A percentile compares a stretch with the other conserved stretches of the same genome.
Conservation (phyloP, 2,113 vertebrate genomes). For the Numida meleagris region DNA sequence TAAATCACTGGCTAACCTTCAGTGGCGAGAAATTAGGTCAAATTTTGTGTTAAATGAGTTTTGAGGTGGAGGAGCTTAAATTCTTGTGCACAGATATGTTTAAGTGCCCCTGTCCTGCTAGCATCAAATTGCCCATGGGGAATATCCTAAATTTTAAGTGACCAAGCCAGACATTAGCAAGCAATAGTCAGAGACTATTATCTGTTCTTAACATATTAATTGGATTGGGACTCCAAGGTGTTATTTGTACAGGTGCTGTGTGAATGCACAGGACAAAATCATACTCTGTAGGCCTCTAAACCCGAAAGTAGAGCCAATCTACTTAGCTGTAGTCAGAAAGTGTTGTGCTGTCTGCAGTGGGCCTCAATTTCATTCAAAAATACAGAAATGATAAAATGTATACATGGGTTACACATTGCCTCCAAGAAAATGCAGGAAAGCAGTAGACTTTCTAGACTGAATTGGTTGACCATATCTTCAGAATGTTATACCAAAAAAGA, state of each 20-base stretch:
- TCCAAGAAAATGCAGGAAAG: not conserved
- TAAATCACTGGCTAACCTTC: not conserved
- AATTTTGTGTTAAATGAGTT: not conserved
- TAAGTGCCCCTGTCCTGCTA: not conserved
- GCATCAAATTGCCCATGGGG: not conserved
- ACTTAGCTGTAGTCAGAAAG: not conserved
- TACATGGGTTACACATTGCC: not conserved
- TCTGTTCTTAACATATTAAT: not conserved
- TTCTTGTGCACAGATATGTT: not conserved
- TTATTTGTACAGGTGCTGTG: not conserved
- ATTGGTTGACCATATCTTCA: not conserved
- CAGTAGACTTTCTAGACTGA: not conserved
- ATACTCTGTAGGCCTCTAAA: not conserved
- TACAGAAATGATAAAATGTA: not conserved
- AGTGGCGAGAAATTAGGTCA: not conserved
- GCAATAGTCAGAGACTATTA: not conserved
- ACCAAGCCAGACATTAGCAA: not conserved
- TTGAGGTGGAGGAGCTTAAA: not conserved
- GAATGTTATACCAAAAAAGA: not conserved
- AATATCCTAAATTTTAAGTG: not conserved
- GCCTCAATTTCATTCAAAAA: not conserved
- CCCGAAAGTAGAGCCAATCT: not conserved
- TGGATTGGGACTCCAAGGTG: not conserved
- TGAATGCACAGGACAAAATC: not conserved
- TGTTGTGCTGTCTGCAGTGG: not conserved